Evolutionary conservation across 1,140 invertebrate species (phyloP), one percentile per base, ranked within the genome.

Genomic region (Drosophila ercepeae): DNA sequence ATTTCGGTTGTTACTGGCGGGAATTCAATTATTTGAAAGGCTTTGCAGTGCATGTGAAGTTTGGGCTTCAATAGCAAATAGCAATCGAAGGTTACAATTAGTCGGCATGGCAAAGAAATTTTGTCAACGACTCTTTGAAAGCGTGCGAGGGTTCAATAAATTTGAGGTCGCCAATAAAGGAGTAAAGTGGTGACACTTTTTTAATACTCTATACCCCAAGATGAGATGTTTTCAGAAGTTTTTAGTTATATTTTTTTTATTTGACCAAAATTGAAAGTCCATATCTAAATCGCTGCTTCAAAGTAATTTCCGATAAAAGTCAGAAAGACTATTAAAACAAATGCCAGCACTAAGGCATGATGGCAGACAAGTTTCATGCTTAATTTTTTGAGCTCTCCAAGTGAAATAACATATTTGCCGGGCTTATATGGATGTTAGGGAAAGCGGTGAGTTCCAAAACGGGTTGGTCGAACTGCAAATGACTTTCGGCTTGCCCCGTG

Each of bases 381-480:
- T 60, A 19, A 65, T 67, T 67, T 53, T 27, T 36, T 9, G 11
- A 64, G 34, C 8, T 19, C 16, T 29, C 42, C 23, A n/a, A 27
- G 36, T 29, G 16, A 8, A 34, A 55, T 52, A 55, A 55, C 9
- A 58, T 58, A 29, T 64, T 60, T 34, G n/a, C 29, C 18, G 29
- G 60, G 46, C 57, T 63, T 45, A 60, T 16, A 27, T 60, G 41
- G 13, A 63, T 36, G 60, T 46, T 63, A 64, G 60, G 57, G 39
- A 41, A 44, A 36, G 39, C 55, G 8, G 25, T 36, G 27, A 27
- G 36, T 19, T 55, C 7, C 54, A 88, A 88, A 39, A 73, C 64
- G 81, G 78, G 81, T 86, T 86, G 82, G 77, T 81, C 82, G 82
- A 88, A 88, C 82, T 86, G 73, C 77, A 63, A 88, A 88, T 75